These are phyloP conservation scores for Acanthochromis polyacanthus DNA, from an alignment of 2,113 vertebrate species.

Conservation along the genomic window DNA sequence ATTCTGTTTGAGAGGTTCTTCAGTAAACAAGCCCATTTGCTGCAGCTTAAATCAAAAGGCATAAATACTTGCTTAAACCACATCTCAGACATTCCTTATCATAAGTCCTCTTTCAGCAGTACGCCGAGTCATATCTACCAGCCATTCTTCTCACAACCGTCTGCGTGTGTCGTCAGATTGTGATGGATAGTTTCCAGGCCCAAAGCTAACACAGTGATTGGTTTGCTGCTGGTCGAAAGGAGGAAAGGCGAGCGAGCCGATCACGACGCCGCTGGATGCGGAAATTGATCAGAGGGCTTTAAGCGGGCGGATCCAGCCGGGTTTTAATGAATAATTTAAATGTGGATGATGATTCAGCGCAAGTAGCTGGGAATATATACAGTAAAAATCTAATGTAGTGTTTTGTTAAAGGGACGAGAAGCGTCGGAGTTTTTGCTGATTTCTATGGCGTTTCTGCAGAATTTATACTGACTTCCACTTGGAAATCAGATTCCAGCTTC, in stretches of 20 bases:
- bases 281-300: conserved; percentile 75
- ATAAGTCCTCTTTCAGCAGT: conserved; percentile 1
- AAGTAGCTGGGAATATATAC: conserved; percentile 45
- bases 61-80: background rate
- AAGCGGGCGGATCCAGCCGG: conserved; percentile 31
- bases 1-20: too few species aligned
- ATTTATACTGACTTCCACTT: conserved; percentile 6
- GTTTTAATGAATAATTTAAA: conserved; percentile 84
- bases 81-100: background rate
- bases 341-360: conserved; percentile 76
- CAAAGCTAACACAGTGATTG: conserved; percentile 61
- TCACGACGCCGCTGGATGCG: conserved; percentile 32
- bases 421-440: conserved; percentile 22
- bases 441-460: conserved; percentile 9
- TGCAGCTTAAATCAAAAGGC: too few species aligned
- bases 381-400: conserved; percentile 43
- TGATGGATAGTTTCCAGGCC: conserved; percentile 71
- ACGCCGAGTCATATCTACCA: conserved; percentile 10
- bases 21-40: too few species aligned
- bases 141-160: conserved; percentile 13
- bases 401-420: conserved; percentile 37
- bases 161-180: conserved; percentile 16
- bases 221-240: conserved; percentile 42
- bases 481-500: conserved; percentile 21
- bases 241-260: conserved; percentile 25